Evolutionary conservation across 2,888 invertebrate genomes (phyloP).

Genomic region (Tachystola acroxantha): DNA sequence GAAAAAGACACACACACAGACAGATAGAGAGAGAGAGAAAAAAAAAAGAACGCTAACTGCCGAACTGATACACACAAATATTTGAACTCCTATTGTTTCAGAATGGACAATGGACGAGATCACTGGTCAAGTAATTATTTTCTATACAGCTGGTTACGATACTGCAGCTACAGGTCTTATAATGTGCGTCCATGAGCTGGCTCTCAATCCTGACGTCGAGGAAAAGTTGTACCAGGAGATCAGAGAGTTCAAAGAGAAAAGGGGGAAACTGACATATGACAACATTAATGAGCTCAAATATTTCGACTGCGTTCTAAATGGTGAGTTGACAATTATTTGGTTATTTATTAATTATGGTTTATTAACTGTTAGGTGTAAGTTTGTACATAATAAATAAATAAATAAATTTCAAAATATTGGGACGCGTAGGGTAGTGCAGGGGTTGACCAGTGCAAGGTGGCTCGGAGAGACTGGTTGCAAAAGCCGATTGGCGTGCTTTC

Average conservation of each 20-base stretch:
- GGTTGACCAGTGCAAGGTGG: too few species aligned
- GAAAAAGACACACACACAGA: too few species aligned
- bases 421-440: too few species aligned
- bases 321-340: slow-evolving; percentile 28
- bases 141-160: slow-evolving; percentile 68
- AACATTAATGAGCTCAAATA: slow-evolving; percentile 41
- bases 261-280: slow-evolving; percentile 33
- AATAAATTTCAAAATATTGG: too few species aligned
- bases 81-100: slow-evolving; percentile 28
- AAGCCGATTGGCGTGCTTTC: too few species aligned
- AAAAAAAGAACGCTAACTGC: too few species aligned
- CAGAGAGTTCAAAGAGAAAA: slow-evolving; percentile 29
- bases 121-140: slow-evolving; percentile 61
- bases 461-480: too few species aligned
- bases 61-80: too few species aligned
- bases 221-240: slow-evolving; percentile 54
- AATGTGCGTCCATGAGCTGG: slow-evolving; percentile 44
- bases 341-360: too few species aligned
- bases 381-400: too few species aligned
- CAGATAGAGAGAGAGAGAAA: too few species aligned
- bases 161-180: slow-evolving; percentile 51
- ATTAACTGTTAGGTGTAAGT: too few species aligned
- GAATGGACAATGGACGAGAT: slow-evolving; percentile 59
- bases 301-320: slow-evolving; percentile 46
- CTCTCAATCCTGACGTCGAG: slow-evolving; percentile 51